Percentiles rank a stretch among this genome's conserved stretches.
Evolutionary conservation across 2,888 invertebrate genomes (phyloP).

Genomic region (Polylopha cassiicola): DNA sequence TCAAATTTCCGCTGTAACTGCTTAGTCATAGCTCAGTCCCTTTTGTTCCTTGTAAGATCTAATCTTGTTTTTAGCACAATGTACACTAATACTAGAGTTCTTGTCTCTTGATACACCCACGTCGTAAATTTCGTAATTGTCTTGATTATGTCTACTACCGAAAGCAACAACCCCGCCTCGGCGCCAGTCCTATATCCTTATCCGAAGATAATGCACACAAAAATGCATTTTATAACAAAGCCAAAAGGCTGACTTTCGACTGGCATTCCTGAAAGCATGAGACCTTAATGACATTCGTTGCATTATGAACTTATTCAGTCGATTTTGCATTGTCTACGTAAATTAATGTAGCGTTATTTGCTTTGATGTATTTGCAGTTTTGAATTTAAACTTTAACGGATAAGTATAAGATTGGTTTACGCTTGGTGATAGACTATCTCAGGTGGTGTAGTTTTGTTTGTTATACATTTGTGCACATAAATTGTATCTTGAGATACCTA

Average conservation of each 20-base stretch:
- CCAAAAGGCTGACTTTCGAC: no score
- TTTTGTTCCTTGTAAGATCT: slow-evolving; percentile 2
- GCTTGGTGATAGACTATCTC: slow-evolving; percentile 24
- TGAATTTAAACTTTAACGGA: slow-evolving; percentile 35
- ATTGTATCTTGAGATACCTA: slow-evolving; percentile 54
- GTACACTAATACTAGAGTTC: slow-evolving; percentile 3
- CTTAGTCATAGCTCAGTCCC: no score
- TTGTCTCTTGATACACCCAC: slow-evolving; percentile 37
- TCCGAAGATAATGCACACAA: slow-evolving; percentile 21
- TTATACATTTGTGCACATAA: slow-evolving; percentile 55
- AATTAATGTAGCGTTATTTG: slow-evolving; percentile 25
- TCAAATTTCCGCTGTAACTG: no score
- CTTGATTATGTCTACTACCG: slow-evolving; percentile 34
- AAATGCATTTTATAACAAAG: slow-evolving; percentile 28
- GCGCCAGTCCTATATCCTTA: slow-evolving; percentile 46
- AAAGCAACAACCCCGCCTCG: slow-evolving; percentile 34
- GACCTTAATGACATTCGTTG: no score
- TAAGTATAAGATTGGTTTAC: slow-evolving; percentile 26
- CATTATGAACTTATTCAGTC: slow-evolving; percentile 39
- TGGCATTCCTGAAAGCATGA: no score
- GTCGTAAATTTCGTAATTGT: slow-evolving; percentile 41
- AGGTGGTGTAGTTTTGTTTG: slow-evolving; percentile 56
- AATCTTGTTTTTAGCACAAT: slow-evolving; percentile 9
- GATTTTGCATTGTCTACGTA: slow-evolving; percentile 49
- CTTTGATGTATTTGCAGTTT: slow-evolving; percentile 18